Conservation (phyloP, 2,797 vertebrate genomes). For the Argentina silus region DNA sequence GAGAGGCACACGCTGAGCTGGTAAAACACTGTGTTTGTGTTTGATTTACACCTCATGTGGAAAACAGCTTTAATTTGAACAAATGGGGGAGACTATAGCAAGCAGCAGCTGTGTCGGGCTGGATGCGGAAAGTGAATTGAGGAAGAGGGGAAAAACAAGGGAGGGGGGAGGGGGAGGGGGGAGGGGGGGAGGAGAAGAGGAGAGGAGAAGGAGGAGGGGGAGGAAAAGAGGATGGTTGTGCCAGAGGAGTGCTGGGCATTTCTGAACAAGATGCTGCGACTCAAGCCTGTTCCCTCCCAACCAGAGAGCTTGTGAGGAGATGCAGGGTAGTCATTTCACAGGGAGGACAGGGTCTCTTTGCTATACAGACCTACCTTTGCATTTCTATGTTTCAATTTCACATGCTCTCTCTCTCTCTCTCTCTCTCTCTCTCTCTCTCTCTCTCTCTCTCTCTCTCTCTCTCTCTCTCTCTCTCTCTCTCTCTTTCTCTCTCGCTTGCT, state of each 20-base stretch:
- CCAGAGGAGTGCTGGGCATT: no score
- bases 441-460: background rate
- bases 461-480: background rate
- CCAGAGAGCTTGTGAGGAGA: background rate
- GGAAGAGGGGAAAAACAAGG: slow-evolving; percentile 1
- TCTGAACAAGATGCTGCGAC: no score
- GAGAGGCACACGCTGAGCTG: slow-evolving; percentile 40
- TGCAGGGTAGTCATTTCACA: background rate
- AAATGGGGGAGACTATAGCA: slow-evolving; percentile 53
- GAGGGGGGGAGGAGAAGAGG: background rate
- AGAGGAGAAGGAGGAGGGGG: no score
- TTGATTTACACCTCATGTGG: slow-evolving; percentile 38
- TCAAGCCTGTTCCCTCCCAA: background rate
- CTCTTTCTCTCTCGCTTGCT: background rate
- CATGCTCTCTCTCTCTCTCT: background rate
- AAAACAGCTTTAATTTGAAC: slow-evolving; percentile 55
- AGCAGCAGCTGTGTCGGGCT: slow-evolving; percentile 47
- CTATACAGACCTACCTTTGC: no score
- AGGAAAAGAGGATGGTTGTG: background rate
- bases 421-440: background rate
- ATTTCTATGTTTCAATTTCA: background rate
- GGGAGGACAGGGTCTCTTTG: background rate
- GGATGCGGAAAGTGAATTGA: slow-evolving; percentile 37
- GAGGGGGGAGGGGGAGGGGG: background rate
- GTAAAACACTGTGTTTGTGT: slow-evolving; percentile 37